Evolutionary conservation across 2,113 vertebrate species (phyloP).

Genomic region (Calyptomena viridis): DNA sequence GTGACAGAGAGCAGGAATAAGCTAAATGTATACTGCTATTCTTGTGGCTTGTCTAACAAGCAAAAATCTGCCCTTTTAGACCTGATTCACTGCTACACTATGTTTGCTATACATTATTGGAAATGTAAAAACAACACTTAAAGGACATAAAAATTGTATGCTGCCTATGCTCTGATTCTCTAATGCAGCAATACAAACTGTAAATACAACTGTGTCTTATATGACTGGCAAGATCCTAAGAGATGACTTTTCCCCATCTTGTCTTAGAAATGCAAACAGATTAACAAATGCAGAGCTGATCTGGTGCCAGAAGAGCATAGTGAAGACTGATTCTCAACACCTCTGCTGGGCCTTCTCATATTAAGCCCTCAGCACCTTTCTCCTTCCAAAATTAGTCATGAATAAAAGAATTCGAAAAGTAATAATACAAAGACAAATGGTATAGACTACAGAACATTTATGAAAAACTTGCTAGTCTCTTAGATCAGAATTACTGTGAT

Average conservation of each 20-base stretch:
- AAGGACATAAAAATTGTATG: not conserved
- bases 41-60: not conserved
- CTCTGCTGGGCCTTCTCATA: not conserved
- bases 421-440: constrained; percentile 16
- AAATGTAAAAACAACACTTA: not conserved
- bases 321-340: not conserved
- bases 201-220: not conserved
- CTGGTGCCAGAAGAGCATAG: not conserved
- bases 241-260: not conserved
- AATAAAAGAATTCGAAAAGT: not conserved
- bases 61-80: not conserved
- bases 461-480: not conserved
- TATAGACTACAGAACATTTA: not conserved
- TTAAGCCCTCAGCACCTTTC: not conserved
- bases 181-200: not conserved
- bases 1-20: not conserved
- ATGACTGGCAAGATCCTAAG: not conserved
- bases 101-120: not conserved
- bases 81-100: not conserved
- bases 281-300: constrained; percentile 45
- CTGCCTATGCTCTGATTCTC: not conserved
- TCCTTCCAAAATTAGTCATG: not conserved
- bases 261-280: constrained; percentile 35
- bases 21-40: not conserved
- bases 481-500: not conserved